Conservation (phyloP, 1,140 invertebrate species). For the Psix sp. region DNA sequence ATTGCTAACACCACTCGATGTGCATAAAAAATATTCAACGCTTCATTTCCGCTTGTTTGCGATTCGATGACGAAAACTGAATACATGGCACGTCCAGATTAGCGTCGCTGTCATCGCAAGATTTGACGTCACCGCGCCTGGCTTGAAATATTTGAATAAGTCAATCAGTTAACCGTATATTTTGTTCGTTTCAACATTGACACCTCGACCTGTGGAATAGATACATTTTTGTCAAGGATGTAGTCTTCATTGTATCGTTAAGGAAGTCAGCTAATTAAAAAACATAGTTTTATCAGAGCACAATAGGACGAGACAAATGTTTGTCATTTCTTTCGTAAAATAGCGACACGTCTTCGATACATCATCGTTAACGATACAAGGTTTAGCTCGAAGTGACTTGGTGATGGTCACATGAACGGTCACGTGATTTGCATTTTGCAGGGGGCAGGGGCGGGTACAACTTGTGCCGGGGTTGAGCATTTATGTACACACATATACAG, state of each 20-base stretch:
- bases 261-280: neutral
- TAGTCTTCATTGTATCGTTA: slow-evolving; percentile 18
- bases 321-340: too few species aligned
- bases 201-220: neutral
- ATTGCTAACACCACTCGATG: slow-evolving; percentile 21
- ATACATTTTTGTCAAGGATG: slow-evolving; percentile 1
- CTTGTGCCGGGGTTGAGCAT: slow-evolving; percentile 44
- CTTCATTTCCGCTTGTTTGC: slow-evolving; percentile 7
- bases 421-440: neutral
- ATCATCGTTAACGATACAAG: too few species aligned
- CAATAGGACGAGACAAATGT: too few species aligned
- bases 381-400: too few species aligned
- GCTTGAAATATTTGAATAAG: neutral
- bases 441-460: slow-evolving; percentile 8
- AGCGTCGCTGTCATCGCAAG: slow-evolving; percentile 5
- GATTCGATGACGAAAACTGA: neutral
- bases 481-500: slow-evolving; percentile 24
- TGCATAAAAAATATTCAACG: slow-evolving; percentile 36
- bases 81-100: slow-evolving; percentile 6
- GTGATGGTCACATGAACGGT: neutral
- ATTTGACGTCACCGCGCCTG: neutral
- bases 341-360: too few species aligned
- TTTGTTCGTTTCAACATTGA: slow-evolving; percentile 4
- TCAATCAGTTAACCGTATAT: neutral
- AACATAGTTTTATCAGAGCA: too few species aligned